Evolutionary conservation across 2,113 vertebrate genomes (phyloP).

Genomic region (Pipa parva): DNA sequence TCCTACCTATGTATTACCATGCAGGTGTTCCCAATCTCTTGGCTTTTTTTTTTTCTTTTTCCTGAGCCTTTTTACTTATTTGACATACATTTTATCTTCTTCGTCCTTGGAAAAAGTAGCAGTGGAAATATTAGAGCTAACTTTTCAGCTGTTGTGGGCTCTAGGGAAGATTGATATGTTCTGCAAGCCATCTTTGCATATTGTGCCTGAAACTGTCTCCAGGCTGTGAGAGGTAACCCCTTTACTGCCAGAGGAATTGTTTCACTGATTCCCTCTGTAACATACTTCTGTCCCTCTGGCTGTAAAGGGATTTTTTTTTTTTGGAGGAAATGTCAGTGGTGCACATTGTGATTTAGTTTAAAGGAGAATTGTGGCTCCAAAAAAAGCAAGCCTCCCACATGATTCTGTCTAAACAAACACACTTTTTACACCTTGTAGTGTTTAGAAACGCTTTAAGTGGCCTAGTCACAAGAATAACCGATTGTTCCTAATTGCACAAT

Average conservation of each 20-base stretch:
- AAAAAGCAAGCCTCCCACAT: not conserved
- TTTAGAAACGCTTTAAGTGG: not conserved
- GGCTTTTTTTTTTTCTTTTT: conserved; percentile 44
- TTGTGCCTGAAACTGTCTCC: conserved; percentile 65
- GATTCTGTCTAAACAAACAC: not conserved
- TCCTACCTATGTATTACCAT: conserved; percentile 50
- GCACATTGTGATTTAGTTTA: not conserved
- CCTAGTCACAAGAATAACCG: not conserved
- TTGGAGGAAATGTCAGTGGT: conserved; percentile 23
- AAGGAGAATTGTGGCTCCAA: not conserved
- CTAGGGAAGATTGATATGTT: conserved; percentile 74
- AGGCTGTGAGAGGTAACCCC: conserved; percentile 47
- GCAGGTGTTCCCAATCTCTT: conserved; percentile 48
- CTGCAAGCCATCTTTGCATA: conserved; percentile 59
- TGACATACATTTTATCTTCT: conserved; percentile 77
- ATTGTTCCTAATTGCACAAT: not conserved
- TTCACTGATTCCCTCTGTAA: conserved; percentile 36
- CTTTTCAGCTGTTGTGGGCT: conserved; percentile 75
- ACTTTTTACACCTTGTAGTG: not conserved
- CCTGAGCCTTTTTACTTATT: conserved; percentile 61
- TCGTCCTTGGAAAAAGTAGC: conserved; percentile 77
- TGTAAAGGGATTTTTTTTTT: conserved; percentile 27
- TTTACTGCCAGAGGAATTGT: conserved; percentile 36
- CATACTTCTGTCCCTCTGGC: conserved; percentile 34
- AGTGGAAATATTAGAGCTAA: conserved; percentile 70